These are phyloP conservation scores for Enteromius anoplus DNA, from an alignment of 2,797 vertebrate genomes.

Conservation along the genomic window DNA sequence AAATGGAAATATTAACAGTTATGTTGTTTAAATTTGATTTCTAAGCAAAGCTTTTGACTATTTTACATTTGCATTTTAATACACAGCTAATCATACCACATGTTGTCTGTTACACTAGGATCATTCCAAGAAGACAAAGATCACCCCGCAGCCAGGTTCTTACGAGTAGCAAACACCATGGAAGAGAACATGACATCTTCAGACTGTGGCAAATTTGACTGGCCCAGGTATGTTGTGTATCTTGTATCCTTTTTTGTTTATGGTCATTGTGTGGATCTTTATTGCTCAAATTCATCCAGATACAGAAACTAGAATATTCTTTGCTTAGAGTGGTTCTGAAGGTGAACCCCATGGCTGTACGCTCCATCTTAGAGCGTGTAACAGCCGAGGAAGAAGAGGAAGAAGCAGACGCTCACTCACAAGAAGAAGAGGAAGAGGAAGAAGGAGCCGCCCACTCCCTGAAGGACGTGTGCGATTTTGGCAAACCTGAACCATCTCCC, in stretches of 20 bases:
- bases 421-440: constrained; percentile 92
- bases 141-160: constrained; percentile 79
- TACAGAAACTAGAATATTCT: constrained; percentile 20
- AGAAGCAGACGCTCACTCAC: constrained; percentile 85
- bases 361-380: constrained; percentile 94
- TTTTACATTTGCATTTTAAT: neutral
- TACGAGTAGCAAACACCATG: constrained; percentile 88
- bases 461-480: constrained; percentile 96
- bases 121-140: constrained; percentile 89
- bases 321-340: constrained; percentile 88
- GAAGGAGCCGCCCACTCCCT: constrained; percentile 95
- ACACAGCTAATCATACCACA: neutral
- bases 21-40: no score
- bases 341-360: constrained; percentile 92
- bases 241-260: neutral
- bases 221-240: constrained; percentile 85
- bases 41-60: neutral
- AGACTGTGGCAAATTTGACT: constrained; percentile 92
- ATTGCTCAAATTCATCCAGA: neutral
- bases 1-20: no score
- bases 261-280: neutral
- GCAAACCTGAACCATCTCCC: constrained; percentile 93
- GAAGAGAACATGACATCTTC: constrained; percentile 90
- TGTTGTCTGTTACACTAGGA: constrained; percentile 69
- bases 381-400: constrained; percentile 88